Base-by-base conservation (phyloP, 64 coral and sea anemone species). In the Hydrozoanthus tunicans region DNA sequence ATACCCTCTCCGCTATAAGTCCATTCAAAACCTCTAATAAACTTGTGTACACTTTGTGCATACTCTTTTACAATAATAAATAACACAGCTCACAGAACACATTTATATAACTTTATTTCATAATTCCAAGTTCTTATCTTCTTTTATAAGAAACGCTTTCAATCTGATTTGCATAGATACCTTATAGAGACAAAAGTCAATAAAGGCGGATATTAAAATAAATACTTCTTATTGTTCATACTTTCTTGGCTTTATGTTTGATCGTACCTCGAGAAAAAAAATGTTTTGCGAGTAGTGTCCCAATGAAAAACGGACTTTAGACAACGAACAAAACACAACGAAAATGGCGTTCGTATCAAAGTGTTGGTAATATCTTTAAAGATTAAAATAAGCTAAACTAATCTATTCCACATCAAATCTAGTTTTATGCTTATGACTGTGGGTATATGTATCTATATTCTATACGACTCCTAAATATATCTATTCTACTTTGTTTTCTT, bases 161-260 rank as follows among this genome's bases (percentile, higher is more conserved):
- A 4, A 71, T 71, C 24, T 76, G 10, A 12, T 52, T 3, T 76
- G 9, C 8, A 52, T 76, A 27, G 23, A 73, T 73, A 20, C 4
- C n/a, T 23, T 73, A 2, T 20, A 43, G 32, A 43, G 4, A 5
- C 2, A 2, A 23, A 20, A 13, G 72, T 76, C 7, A 51, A 51
- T 53, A 76, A 76, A 76, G 43, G 10, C 11, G 43, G 72, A 76
- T 66, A 66, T 66, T 76, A 76, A 76, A 76, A 76, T 76, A 76
- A 76, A 76, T 76, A 76, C 53, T 76, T 76, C 32, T 76, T 76
- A 43, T 52, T 76, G 26, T 76, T 76, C 15, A 53, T 52, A 76
- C 53, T 10, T 53, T 66, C 53, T 76, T 76, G 72, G 32, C 32
- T 53, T 12, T 4, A 12, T 51, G 72, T 76, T 76, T 76, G 3